phyloP scores from a whole-genome alignment of 2,888 invertebrate genomes.

The Pyrrhopygopsis socrates region DNA sequence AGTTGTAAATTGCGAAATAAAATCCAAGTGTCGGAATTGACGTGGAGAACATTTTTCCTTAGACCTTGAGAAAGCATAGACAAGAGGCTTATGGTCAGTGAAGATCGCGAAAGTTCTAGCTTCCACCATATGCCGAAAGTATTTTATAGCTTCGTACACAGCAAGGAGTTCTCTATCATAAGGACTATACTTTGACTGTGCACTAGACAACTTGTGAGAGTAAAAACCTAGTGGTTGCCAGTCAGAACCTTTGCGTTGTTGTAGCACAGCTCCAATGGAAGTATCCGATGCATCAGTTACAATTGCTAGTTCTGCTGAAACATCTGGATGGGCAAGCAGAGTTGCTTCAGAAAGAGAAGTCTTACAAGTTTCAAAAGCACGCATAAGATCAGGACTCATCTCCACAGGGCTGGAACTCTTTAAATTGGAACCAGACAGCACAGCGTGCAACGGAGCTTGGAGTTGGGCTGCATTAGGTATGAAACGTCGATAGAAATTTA shows the following conservation, averaged over 20 bases:
- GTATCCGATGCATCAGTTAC: constrained; percentile 20
- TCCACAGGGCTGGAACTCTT: background rate
- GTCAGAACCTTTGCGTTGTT: background rate
- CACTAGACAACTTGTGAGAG: background rate
- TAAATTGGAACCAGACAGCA: background rate
- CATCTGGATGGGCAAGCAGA: background rate
- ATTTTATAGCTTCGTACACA: constrained; percentile 83
- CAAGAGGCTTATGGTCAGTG: background rate
- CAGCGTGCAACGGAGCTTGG: constrained; percentile 8
- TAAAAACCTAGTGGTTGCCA: constrained; percentile 19
- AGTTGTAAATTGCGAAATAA: constrained; percentile 16
- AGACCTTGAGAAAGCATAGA: background rate
- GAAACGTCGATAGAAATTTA: constrained; percentile 52
- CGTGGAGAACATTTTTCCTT: constrained; percentile 4
- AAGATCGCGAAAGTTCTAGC: constrained; percentile 17
- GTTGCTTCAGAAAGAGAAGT: background rate
- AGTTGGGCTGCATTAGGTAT: constrained; percentile 10
- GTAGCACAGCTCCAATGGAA: constrained; percentile 6
- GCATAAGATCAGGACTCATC: too few species aligned
- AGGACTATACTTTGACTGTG: background rate
- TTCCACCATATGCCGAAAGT: constrained; percentile 44
- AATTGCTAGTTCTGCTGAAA: background rate
- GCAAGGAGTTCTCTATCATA: constrained; percentile 89
- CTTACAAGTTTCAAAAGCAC: background rate
- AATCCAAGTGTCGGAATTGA: constrained; percentile 12